Percentiles rank a stretch among this genome's conserved stretches.
Evolutionary conservation across 53 echinoderm and acorn worm species (phyloP).

Genomic region (Apostichopus leukothele): DNA sequence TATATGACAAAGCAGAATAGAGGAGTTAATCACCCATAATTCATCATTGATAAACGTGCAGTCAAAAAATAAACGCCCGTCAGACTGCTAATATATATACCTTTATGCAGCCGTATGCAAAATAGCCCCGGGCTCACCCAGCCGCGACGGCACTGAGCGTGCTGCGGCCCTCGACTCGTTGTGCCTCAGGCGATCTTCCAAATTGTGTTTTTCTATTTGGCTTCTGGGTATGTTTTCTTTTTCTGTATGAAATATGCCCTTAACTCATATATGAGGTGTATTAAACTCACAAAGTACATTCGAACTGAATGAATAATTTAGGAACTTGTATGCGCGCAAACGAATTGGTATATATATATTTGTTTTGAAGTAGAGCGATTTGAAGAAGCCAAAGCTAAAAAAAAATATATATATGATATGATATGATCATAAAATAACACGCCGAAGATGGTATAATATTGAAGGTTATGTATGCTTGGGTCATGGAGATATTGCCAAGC

Average conservation of each 20-base stretch:
- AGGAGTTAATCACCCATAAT: constrained; percentile 26
- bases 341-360: constrained; percentile 19
- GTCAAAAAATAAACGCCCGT: constrained; percentile 25
- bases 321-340: constrained; percentile 30
- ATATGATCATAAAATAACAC: not conserved
- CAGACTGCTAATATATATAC: not conserved
- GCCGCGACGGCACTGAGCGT: constrained; percentile 28
- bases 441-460: too few species aligned
- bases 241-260: constrained; percentile 41
- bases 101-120: constrained; percentile 31
- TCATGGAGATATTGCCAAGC: too few species aligned
- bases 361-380: constrained; percentile 5
- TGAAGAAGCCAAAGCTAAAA: not conserved
- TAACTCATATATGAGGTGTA: constrained; percentile 30
- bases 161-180: constrained; percentile 36
- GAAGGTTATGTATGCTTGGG: too few species aligned
- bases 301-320: constrained; percentile 40
- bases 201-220: constrained; percentile 41
- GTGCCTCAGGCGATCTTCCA: not conserved
- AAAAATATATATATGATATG: not conserved
- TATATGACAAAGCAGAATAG: constrained; percentile 19
- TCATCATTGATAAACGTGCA: constrained; percentile 23
- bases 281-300: constrained; percentile 45
- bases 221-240: constrained; percentile 38
- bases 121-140: constrained; percentile 5